phyloP scores from a whole-genome alignment of 2,797 vertebrate genomes.

The Aythya fuligula region DNA sequence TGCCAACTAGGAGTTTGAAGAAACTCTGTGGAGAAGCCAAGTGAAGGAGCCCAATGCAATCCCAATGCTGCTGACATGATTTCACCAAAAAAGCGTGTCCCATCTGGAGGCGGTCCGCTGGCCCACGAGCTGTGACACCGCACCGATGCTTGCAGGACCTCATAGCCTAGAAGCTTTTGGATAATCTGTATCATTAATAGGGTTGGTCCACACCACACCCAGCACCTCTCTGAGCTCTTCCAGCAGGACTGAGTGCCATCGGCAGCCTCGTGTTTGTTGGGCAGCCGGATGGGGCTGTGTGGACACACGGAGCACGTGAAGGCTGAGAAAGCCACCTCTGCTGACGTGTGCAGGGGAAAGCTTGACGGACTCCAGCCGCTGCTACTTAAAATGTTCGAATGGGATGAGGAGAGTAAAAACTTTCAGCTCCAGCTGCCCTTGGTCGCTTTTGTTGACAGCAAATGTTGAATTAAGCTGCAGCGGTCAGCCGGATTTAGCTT shows the following conservation, averaged over 20 bases:
- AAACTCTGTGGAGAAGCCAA: not conserved
- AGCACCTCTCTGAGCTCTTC: not conserved
- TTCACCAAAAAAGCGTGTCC: not conserved
- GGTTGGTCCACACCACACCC: not conserved
- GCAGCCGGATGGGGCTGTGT: not conserved
- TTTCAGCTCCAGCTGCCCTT: not conserved
- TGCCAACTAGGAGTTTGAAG: not conserved
- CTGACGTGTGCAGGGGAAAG: not conserved
- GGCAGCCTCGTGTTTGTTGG: not conserved
- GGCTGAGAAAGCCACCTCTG: not conserved
- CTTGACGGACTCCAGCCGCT: not conserved
- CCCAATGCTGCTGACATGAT: not conserved
- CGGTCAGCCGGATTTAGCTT: not conserved
- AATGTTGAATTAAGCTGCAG: not conserved
- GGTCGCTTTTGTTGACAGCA: constrained; percentile 1
- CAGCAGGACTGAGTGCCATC: not conserved
- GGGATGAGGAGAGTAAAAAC: not conserved
- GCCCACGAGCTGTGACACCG: not conserved
- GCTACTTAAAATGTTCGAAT: constrained; percentile 2
- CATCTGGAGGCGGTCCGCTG: not conserved
- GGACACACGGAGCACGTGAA: not conserved
- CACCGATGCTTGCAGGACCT: not conserved
- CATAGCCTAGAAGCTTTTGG: not conserved
- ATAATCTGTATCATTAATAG: not conserved
- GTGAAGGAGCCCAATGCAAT: not conserved